Conservation (phyloP, 2,888 invertebrate genomes). For the Philereme vetulata region DNA sequence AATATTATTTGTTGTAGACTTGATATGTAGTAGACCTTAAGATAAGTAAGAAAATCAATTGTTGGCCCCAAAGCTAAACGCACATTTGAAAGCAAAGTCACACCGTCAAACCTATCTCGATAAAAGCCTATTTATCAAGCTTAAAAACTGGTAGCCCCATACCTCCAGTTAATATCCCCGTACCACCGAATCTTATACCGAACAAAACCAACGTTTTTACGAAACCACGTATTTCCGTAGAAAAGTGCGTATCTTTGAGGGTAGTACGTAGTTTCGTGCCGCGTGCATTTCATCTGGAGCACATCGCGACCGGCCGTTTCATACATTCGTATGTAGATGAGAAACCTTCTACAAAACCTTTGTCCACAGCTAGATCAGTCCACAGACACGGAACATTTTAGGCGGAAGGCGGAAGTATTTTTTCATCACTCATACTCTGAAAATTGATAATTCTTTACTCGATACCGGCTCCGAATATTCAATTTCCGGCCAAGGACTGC, state of each 20-base stretch:
- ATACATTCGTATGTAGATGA: slow-evolving; percentile 38
- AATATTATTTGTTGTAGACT: no score
- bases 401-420: not conserved
- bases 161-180: slow-evolving; percentile 17
- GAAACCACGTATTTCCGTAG: slow-evolving; percentile 10
- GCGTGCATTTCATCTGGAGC: slow-evolving; percentile 31
- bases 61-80: not conserved
- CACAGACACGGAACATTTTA: not conserved
- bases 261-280: slow-evolving; percentile 20
- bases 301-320: slow-evolving; percentile 25
- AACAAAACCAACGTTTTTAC: slow-evolving; percentile 4
- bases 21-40: no score
- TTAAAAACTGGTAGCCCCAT: slow-evolving; percentile 14
- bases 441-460: no score
- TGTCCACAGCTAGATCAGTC: slow-evolving; percentile 2
- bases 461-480: no score
- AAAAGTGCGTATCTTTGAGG: not conserved
- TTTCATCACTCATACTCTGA: no score
- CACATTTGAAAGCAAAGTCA: slow-evolving; percentile 7
- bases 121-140: slow-evolving; percentile 20
- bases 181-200: slow-evolving; percentile 17
- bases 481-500: no score
- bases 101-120: slow-evolving; percentile 15
- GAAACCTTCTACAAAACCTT: not conserved
- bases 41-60: no score